These are phyloP conservation scores for Scartelaos histophorus DNA, from an alignment of 2,113 vertebrate genomes.

Conservation along the genomic window DNA sequence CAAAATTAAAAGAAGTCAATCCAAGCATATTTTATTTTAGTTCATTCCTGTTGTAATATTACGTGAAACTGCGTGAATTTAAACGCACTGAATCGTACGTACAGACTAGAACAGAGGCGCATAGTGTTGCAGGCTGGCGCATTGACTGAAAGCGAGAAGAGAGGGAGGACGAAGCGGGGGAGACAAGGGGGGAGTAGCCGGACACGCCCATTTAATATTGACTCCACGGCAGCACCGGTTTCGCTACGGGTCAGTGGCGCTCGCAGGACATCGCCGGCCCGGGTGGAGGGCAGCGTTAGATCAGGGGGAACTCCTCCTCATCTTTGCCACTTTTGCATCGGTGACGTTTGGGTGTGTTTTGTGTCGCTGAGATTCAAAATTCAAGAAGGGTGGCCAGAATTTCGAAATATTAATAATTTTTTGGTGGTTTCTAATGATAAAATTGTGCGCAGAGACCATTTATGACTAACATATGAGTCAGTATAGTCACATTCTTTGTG, in stretches of 20 bases:
- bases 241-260: slow-evolving; percentile 19
- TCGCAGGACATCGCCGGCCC: slow-evolving; percentile 36
- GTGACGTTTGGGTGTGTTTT: slow-evolving; percentile 25
- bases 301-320: neutral
- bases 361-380: slow-evolving; percentile 34
- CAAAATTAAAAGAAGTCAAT: no score
- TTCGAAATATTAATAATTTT: no score
- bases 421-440: no score
- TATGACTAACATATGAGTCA: no score
- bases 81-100: neutral
- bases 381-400: no score
- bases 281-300: slow-evolving; percentile 36
- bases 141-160: slow-evolving; percentile 45
- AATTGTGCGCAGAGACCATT: no score
- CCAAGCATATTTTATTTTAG: neutral
- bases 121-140: slow-evolving; percentile 53
- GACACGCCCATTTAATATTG: slow-evolving; percentile 64
- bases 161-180: slow-evolving; percentile 4
- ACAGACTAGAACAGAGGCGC: slow-evolving; percentile 2
- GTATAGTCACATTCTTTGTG: no score
- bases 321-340: no score
- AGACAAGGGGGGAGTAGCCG: neutral
- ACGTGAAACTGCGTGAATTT: neutral
- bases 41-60: neutral
- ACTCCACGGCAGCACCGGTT: slow-evolving; percentile 37